phyloP scores from a whole-genome alignment of 1,140 invertebrate genomes.

The Caligus rogercresseyi region DNA sequence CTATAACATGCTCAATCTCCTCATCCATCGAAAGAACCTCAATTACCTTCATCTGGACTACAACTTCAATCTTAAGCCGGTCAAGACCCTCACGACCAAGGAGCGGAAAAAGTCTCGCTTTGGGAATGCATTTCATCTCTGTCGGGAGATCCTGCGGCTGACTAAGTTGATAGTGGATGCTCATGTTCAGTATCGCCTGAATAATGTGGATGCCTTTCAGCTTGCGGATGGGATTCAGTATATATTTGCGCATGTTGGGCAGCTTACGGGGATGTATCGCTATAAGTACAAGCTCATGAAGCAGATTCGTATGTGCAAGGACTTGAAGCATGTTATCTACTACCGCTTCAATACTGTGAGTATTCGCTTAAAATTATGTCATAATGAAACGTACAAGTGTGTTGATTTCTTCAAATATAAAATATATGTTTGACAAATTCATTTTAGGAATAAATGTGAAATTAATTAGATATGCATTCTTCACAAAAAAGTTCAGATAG shows the following conservation, averaged over 20 bases:
- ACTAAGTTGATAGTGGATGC: constrained; percentile 98
- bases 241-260: constrained; percentile 97
- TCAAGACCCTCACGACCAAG: constrained; percentile 97
- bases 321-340: constrained; percentile 97
- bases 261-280: constrained; percentile 98
- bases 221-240: constrained; percentile 97
- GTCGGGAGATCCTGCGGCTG: constrained; percentile 87
- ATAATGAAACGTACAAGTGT: too few relatives aligned
- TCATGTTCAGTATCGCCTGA: constrained; percentile 95
- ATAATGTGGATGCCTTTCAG: constrained; percentile 98
- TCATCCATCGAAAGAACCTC: constrained; percentile 97
- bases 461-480: too few relatives aligned
- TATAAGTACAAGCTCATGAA: constrained; percentile 99
- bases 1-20: constrained; percentile 97
- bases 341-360: constrained; percentile 96
- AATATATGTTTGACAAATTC: too few relatives aligned
- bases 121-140: constrained; percentile 98
- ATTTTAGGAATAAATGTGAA: too few relatives aligned
- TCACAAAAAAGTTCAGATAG: too few relatives aligned
- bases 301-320: constrained; percentile 99
- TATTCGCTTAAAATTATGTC: constrained; percentile 22
- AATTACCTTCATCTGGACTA: constrained; percentile 99
- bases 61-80: constrained; percentile 98
- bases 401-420: too few relatives aligned
- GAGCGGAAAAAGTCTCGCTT: constrained; percentile 98